Evolutionary conservation across 2,888 invertebrate genomes (phyloP).

Genomic region (Stegana nigrithorax): DNA sequence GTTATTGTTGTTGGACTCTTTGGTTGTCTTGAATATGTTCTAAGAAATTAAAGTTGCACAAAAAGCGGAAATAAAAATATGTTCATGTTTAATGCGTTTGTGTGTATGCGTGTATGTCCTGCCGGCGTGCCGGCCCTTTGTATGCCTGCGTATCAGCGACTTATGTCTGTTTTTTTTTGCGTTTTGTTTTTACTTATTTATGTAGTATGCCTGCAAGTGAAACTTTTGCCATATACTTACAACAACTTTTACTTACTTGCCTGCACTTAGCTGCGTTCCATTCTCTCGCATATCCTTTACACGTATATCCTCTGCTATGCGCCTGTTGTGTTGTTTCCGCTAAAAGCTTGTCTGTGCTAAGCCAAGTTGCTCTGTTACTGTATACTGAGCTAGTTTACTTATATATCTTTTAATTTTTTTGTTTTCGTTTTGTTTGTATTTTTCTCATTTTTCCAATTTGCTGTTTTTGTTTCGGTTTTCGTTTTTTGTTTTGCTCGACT

Average conservation of each 20-base stretch:
- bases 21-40: neutral
- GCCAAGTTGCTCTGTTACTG: no score
- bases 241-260: neutral
- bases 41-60: slow-evolving; percentile 43
- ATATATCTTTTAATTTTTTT: no score
- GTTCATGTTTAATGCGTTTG: neutral
- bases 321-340: no score
- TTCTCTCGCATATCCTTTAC: slow-evolving; percentile 3
- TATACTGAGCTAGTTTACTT: no score
- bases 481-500: neutral
- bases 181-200: slow-evolving; percentile 4
- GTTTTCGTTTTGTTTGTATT: no score
- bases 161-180: neutral
- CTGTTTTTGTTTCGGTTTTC: neutral
- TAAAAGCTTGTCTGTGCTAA: no score
- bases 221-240: slow-evolving; percentile 7
- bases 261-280: no score
- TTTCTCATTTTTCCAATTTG: neutral
- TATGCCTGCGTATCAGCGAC: neutral
- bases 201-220: slow-evolving; percentile 9
- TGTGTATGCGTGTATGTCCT: slow-evolving; percentile 10
- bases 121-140: neutral
- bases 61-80: slow-evolving; percentile 41
- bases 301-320: slow-evolving; percentile 8
- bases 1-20: neutral